Conservation (phyloP, 2,797 vertebrate genomes). For the Echeneis naucrates region DNA sequence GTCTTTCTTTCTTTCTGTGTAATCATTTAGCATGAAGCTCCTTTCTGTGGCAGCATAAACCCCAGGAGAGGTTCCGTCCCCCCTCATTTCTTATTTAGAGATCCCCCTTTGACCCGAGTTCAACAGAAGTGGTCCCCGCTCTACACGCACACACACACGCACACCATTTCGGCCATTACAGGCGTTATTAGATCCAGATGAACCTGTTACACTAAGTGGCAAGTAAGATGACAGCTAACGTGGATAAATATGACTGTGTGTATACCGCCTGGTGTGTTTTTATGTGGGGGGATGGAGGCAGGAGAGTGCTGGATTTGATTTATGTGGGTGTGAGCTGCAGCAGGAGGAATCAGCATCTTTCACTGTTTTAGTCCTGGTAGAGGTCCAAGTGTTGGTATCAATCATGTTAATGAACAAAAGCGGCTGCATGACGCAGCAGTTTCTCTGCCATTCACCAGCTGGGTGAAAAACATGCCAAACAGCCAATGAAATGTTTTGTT, state of each 20-base stretch:
- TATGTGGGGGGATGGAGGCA: slow-evolving; percentile 3
- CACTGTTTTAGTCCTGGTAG: slow-evolving; percentile 2
- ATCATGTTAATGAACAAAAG: slow-evolving; percentile 41
- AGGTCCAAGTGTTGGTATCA: slow-evolving; percentile 21
- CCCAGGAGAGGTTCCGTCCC: slow-evolving; percentile 29
- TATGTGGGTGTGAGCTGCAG: slow-evolving; percentile 35
- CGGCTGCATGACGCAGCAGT: slow-evolving; percentile 16
- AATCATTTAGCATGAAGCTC: slow-evolving; percentile 62
- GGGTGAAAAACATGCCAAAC: slow-evolving; percentile 2
- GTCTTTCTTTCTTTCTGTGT: slow-evolving; percentile 37
- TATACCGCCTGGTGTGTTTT: slow-evolving; percentile 39
- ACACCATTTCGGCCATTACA: slow-evolving; percentile 30
- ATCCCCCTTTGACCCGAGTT: slow-evolving; percentile 61
- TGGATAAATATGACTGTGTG: slow-evolving; percentile 48
- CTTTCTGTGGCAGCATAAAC: slow-evolving; percentile 50
- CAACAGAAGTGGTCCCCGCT: slow-evolving; percentile 26
- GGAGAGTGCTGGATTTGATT: slow-evolving; percentile 40
- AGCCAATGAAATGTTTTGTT: neutral
- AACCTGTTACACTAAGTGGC: slow-evolving; percentile 52
- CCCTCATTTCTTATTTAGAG: slow-evolving; percentile 28
- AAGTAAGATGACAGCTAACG: slow-evolving; percentile 54
- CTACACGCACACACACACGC: neutral
- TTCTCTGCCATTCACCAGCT: neutral
- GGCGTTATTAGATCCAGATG: slow-evolving; percentile 68
- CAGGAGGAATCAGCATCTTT: slow-evolving; percentile 13